A percentile compares a stretch with the other conserved stretches of the same genome.
phyloP scores from a whole-genome alignment of 1,140 invertebrate species.

The Drosophila gunungcola region DNA sequence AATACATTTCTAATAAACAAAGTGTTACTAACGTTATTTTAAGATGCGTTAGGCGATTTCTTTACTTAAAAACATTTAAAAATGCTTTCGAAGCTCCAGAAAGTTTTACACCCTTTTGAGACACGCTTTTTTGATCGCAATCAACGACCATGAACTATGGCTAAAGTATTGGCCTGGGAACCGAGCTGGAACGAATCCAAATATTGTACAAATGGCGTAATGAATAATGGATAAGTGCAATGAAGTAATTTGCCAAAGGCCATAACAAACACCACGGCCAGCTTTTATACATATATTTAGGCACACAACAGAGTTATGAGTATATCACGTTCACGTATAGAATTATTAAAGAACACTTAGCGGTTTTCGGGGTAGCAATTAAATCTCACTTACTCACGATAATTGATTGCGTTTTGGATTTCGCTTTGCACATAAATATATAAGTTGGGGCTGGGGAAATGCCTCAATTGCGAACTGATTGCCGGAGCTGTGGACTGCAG shows the following conservation, averaged over 20 bases:
- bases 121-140: neutral
- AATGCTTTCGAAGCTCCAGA: no score
- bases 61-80: no score
- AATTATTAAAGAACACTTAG: constrained; percentile 32
- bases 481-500: constrained; percentile 34
- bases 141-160: neutral
- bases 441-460: constrained; percentile 1
- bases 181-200: constrained; percentile 29
- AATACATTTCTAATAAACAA: no score
- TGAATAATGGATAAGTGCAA: constrained; percentile 47
- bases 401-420: constrained; percentile 7
- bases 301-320: neutral
- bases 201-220: constrained; percentile 45
- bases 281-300: constrained; percentile 8
- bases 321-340: neutral
- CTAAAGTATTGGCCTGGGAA: constrained; percentile 5
- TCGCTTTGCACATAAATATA: constrained; percentile 9
- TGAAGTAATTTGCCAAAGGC: constrained; percentile 43
- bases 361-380: constrained; percentile 7
- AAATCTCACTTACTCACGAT: constrained; percentile 31
- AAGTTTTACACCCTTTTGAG: no score
- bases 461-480: constrained; percentile 30
- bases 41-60: no score
- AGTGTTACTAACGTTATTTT: no score
- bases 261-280: constrained; percentile 18